Conservation (phyloP, 2,888 invertebrate genomes). For the Cyaniris semiargus region DNA sequence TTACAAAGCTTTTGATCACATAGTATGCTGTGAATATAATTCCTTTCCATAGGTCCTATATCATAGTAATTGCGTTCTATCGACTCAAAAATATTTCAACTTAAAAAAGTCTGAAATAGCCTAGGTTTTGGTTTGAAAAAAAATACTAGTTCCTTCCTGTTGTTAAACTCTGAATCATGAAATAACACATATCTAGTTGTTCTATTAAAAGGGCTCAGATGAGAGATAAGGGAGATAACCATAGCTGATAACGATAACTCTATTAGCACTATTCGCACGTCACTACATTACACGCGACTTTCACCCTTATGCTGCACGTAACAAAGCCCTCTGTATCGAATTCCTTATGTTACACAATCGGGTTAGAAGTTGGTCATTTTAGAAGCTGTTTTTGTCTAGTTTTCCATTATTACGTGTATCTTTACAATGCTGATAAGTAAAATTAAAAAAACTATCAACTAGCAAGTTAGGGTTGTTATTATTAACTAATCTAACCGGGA, state of each 20-base stretch:
- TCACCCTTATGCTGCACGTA: neutral
- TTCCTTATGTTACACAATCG: conserved; percentile 18
- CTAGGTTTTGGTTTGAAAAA: too few relatives aligned
- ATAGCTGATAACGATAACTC: conserved; percentile 38
- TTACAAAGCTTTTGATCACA: too few relatives aligned
- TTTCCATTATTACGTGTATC: neutral
- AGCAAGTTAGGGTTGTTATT: too few relatives aligned
- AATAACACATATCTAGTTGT: neutral
- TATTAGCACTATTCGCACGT: conserved; percentile 28
- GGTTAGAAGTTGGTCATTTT: neutral
- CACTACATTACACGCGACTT: neutral
- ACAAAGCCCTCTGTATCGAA: neutral
- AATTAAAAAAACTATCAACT: too few relatives aligned
- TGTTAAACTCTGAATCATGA: neutral
- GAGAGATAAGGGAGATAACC: conserved; percentile 38
- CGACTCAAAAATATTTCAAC: too few relatives aligned
- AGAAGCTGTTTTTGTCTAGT: neutral
- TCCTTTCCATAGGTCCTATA: too few relatives aligned
- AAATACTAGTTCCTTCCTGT: too few relatives aligned
- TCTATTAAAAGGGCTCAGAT: conserved; percentile 39
- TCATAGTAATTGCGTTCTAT: too few relatives aligned
- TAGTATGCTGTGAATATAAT: too few relatives aligned
- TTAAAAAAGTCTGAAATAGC: too few relatives aligned
- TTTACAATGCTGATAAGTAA: too few relatives aligned
- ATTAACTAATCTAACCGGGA: too few relatives aligned